A percentile compares a stretch with the other conserved stretches of the same genome.
These are phyloP conservation scores for Cynoglossus semilaevis DNA, from an alignment of 2,113 vertebrate genomes.

Conservation along the genomic window DNA sequence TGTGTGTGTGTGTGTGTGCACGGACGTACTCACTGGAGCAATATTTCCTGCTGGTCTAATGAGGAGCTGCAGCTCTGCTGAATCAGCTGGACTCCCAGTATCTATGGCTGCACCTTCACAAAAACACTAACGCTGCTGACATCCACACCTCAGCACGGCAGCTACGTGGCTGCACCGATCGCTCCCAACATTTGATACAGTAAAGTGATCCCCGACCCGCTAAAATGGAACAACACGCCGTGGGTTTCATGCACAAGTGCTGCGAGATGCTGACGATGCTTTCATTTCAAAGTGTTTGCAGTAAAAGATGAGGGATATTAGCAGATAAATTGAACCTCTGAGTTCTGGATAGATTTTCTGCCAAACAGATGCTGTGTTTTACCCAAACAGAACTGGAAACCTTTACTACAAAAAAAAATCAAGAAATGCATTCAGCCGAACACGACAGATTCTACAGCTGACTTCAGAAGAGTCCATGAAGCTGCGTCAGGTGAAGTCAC, in stretches of 20 bases:
- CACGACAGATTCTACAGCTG: no score
- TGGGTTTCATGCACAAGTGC: neutral
- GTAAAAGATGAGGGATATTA: neutral
- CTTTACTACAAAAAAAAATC: no score
- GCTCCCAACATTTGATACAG: constrained; percentile 15
- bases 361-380: no score
- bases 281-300: constrained; percentile 1
- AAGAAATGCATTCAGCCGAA: no score
- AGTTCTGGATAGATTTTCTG: no score
- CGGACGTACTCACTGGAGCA: constrained; percentile 10
- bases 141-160: constrained; percentile 38
- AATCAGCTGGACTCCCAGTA: constrained; percentile 34
- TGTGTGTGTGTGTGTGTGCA: constrained; percentile 2
- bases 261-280: neutral
- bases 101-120: constrained; percentile 32
- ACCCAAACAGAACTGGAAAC: no score
- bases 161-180: constrained; percentile 15
- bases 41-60: constrained; percentile 23
- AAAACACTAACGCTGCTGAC: constrained; percentile 34
- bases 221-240: constrained; percentile 1
- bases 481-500: no score
- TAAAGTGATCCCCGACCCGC: constrained; percentile 8
- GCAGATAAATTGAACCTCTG: neutral
- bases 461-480: no score
- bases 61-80: constrained; percentile 28